Percentiles rank a stretch among this genome's conserved stretches.
phyloP scores from a whole-genome alignment of 2,888 invertebrate species.

The Adelphocoris suturalis region DNA sequence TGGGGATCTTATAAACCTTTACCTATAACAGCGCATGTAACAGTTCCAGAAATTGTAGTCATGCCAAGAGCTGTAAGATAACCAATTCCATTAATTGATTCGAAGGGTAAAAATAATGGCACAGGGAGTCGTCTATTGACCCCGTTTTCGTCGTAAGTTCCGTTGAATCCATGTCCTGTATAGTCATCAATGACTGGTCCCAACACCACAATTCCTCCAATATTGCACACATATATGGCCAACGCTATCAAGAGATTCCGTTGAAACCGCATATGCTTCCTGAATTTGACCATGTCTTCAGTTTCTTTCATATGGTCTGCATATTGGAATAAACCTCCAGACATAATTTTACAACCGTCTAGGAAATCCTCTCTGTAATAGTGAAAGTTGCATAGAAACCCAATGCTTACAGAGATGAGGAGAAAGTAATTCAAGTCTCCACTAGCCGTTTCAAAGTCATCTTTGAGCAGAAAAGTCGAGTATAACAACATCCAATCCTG shows the following conservation, averaged over 20 bases:
- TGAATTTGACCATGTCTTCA: conserved; percentile 19
- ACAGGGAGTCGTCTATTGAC: conserved; percentile 53
- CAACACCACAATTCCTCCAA: conserved; percentile 29
- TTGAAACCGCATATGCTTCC: conserved; percentile 41
- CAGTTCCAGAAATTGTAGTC: conserved; percentile 24
- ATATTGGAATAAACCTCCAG: conserved; percentile 18
- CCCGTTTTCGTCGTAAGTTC: conserved; percentile 42
- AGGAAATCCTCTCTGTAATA: background rate
- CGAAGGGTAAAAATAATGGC: background rate
- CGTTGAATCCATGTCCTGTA: conserved; percentile 6
- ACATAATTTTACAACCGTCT: background rate
- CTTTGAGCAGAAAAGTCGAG: conserved; percentile 6
- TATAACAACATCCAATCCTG: background rate
- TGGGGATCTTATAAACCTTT: background rate
- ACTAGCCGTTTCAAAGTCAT: conserved; percentile 45
- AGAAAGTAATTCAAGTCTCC: conserved; percentile 31
- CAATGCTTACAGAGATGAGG: conserved; percentile 4
- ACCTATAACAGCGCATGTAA: conserved; percentile 51
- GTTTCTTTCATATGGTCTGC: background rate
- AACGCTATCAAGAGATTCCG: conserved; percentile 8
- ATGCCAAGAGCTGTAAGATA: conserved; percentile 11
- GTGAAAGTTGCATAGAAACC: conserved; percentile 43
- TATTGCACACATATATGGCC: conserved; percentile 34
- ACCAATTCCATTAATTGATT: background rate
- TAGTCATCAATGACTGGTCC: conserved; percentile 38